Percentiles rank a stretch among this genome's conserved stretches.
Conservation (phyloP, 2,113 vertebrate genomes). For the Brachyistius frenatus region DNA sequence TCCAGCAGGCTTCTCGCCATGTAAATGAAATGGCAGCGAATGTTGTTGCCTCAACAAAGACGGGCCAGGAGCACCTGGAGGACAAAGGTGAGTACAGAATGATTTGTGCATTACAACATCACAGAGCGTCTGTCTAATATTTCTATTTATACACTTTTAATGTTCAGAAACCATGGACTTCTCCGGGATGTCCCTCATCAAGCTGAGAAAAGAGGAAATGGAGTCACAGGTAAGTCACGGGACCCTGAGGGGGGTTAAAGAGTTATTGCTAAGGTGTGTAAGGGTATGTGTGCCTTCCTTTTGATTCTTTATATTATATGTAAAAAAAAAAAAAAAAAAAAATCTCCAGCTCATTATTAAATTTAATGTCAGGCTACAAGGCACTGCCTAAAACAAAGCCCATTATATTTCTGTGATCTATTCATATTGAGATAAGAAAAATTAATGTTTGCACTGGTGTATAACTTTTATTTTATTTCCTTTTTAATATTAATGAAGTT, state of each 20-base stretch:
- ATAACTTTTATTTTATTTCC: too few relatives aligned
- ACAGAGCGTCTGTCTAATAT: neutral
- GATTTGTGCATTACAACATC: neutral
- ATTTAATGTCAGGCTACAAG: too few relatives aligned
- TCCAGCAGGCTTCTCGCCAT: constrained; percentile 92
- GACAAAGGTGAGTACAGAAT: constrained; percentile 85
- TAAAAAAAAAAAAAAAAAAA: neutral
- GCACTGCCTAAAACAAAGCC: too few relatives aligned
- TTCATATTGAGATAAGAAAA: too few relatives aligned
- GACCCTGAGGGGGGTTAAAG: neutral
- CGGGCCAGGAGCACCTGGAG: constrained; percentile 93
- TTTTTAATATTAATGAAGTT: too few relatives aligned
- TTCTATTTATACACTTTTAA: neutral
- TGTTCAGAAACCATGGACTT: constrained; percentile 96
- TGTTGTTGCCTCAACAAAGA: constrained; percentile 94
- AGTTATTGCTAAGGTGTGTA: too few relatives aligned
- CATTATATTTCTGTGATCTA: too few relatives aligned
- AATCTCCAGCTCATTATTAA: neutral
- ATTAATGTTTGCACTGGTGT: too few relatives aligned
- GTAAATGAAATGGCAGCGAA: constrained; percentile 96
- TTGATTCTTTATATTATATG: neutral
- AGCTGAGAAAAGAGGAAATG: constrained; percentile 96
- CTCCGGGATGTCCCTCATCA: constrained; percentile 96
- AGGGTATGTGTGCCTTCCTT: neutral
- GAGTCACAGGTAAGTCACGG: constrained; percentile 90